Percentiles rank a stretch among this genome's conserved stretches.
phyloP scores from a whole-genome alignment of 1,140 invertebrate species.

The Zaprionus vittiger region DNA sequence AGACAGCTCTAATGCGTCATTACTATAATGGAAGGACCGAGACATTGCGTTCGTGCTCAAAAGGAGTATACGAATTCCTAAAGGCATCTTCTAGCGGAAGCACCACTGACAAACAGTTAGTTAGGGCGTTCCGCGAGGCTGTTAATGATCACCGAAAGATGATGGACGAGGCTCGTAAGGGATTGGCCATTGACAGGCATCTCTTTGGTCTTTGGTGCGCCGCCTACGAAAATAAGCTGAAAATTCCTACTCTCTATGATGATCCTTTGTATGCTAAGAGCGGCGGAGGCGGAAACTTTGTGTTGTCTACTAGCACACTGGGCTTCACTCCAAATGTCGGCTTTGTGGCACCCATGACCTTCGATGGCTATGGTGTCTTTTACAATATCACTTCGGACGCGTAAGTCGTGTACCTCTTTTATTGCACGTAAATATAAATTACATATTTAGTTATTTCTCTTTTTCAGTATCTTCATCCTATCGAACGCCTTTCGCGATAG shows the following conservation, averaged over 20 bases:
- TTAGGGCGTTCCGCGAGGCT: constrained; percentile 74
- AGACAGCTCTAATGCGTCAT: constrained; percentile 85
- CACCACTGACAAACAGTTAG: constrained; percentile 60
- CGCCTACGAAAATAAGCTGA: constrained; percentile 85
- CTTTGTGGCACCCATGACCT: constrained; percentile 87
- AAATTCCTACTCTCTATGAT: constrained; percentile 85
- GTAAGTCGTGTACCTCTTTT: constrained; percentile 48
- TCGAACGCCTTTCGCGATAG: constrained; percentile 73
- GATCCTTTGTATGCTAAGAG: constrained; percentile 86
- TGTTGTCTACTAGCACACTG: constrained; percentile 87
- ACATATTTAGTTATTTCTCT: background rate
- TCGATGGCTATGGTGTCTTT: constrained; percentile 88
- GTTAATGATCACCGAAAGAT: constrained; percentile 80
- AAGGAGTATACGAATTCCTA: constrained; percentile 82
- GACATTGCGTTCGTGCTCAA: constrained; percentile 85
- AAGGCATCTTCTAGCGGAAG: constrained; percentile 76
- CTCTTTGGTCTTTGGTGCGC: constrained; percentile 90
- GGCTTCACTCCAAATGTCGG: constrained; percentile 87
- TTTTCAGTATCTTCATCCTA: constrained; percentile 66
- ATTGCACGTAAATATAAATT: background rate
- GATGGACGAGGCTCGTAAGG: constrained; percentile 85
- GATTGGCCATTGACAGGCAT: constrained; percentile 89
- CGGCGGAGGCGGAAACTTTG: constrained; percentile 88
- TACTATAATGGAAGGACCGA: constrained; percentile 86
- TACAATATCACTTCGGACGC: constrained; percentile 84